phyloP scores from a whole-genome alignment of 2,888 invertebrate genomes.

The Campaea margaritaria region DNA sequence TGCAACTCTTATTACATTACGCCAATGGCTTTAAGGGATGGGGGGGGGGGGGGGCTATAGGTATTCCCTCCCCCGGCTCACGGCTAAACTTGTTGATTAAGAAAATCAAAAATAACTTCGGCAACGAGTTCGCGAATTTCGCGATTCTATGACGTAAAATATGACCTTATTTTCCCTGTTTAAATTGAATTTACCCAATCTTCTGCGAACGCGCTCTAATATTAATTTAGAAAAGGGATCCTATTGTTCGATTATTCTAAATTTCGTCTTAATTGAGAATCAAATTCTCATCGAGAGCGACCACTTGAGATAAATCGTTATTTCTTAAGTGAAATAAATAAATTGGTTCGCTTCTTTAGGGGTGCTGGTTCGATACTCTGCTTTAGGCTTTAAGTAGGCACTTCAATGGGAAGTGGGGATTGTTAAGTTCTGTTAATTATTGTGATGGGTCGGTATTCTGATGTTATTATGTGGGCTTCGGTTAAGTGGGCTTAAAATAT shows the following conservation, averaged over 20 bases:
- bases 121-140: conserved; percentile 3
- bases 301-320: conserved; percentile 61
- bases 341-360: conserved; percentile 49
- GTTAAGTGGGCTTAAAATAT: not conserved
- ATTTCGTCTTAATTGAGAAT: conserved; percentile 63
- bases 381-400: conserved; percentile 15
- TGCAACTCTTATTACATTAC: too few species aligned
- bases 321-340: conserved; percentile 56
- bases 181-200: conserved; percentile 29
- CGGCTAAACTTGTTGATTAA: conserved; percentile 17
- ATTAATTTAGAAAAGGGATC: conserved; percentile 50
- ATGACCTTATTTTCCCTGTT: conserved; percentile 24
- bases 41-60: not conserved
- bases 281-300: conserved; percentile 57
- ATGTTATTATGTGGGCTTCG: conserved; percentile 10
- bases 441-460: conserved; percentile 10
- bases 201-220: conserved; percentile 31
- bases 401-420: conserved; percentile 14
- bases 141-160: conserved; percentile 13
- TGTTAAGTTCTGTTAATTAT: conserved; percentile 20
- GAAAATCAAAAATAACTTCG: conserved; percentile 13
- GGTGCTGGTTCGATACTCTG: conserved; percentile 22
- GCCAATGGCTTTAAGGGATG: too few species aligned
- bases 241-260: conserved; percentile 52
- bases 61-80: not conserved